Percentiles rank a stretch among this genome's conserved stretches.
Conservation (phyloP, 2,888 invertebrate genomes). For the Hirtodrosophila histrioides region DNA sequence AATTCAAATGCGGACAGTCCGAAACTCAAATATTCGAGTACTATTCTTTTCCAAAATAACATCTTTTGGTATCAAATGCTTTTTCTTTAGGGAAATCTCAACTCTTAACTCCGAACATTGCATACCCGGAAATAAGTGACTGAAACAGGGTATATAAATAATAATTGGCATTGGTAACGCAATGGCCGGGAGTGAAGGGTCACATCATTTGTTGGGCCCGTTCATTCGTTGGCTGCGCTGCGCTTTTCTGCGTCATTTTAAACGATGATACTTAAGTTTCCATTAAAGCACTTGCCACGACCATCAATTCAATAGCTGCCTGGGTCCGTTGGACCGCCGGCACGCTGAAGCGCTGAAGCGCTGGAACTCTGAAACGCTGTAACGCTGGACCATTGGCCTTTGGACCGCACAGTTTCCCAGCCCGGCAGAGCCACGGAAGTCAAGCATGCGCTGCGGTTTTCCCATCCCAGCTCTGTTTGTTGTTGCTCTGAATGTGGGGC, state of each 20-base stretch:
- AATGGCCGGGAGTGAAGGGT: conserved; percentile 57
- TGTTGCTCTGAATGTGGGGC: conserved; percentile 16
- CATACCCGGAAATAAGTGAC: background rate
- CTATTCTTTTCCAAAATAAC: no score
- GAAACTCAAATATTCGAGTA: no score
- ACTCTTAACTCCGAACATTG: background rate
- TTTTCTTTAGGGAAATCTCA: no score
- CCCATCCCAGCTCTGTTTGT: conserved; percentile 16
- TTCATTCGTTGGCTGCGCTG: conserved; percentile 54
- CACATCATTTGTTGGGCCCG: conserved; percentile 38
- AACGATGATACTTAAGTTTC: conserved; percentile 80
- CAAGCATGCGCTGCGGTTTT: conserved; percentile 67
- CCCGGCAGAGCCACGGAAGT: conserved; percentile 43
- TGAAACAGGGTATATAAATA: conserved; percentile 46
- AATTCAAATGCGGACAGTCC: no score
- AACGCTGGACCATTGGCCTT: conserved; percentile 15
- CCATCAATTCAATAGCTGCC: conserved; percentile 77
- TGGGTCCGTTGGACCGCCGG: conserved; percentile 14
- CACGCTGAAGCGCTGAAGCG: no score
- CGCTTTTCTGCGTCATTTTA: conserved; percentile 77
- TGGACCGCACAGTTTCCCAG: conserved; percentile 50
- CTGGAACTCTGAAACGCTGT: background rate
- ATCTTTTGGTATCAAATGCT: no score
- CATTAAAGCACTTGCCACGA: conserved; percentile 76
- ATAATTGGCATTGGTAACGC: conserved; percentile 69